Base-by-base conservation (phyloP, 2,888 invertebrate species). In the Nemotelus nigrinus region DNA sequence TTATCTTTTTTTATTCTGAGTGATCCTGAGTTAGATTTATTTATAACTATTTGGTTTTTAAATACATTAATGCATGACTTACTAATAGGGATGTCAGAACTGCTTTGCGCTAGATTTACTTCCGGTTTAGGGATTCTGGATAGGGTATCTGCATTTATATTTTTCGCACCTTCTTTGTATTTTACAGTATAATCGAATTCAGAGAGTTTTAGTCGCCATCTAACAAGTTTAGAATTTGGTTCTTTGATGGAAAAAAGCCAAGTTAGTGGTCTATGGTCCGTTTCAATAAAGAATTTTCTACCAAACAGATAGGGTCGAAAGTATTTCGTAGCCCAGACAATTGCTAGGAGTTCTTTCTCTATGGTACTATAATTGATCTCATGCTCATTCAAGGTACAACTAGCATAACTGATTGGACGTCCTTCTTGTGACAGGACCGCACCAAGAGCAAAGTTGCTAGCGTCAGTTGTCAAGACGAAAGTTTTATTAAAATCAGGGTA, bases 381-480 rank as follows among this genome's bases (percentile, higher is more conserved):
- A 2, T 81, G 80, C 2, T 80, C 78, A 50, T 81, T 83, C 0
- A 84, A 70, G 1, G 82, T 84, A 58, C 82, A 65, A 39, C 81
- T 81, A 0, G 83, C 82, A 75, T 81, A 84, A 43, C 81, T 82
- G 10, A 84, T 80, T 2, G 83, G 83, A 77, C 80, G 78, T 39
- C 82, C 79, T 5, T 78, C 77, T 41, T 84, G 84, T 2, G 81
- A 80, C 5, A 84, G 71, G 0, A 84, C 80, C 0, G 79, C 81
- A 0, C 82, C 84, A 3, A 83, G 48, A 0, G 82, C 83, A 48
- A 64, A 80, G 5, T 82, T 77, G 6, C 80, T 80, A 2, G 84
- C 84, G 63, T 84, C 84, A 0, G 83, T 83, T 0, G 83, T 82
- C 10, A 84, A n/a, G 2, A 78, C 76, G 55, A 84, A 85, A 4